Percentiles rank a stretch among this genome's conserved stretches.
These are phyloP conservation scores for Progne subis DNA, from an alignment of 2,113 vertebrate genomes.

Conservation along the genomic window DNA sequence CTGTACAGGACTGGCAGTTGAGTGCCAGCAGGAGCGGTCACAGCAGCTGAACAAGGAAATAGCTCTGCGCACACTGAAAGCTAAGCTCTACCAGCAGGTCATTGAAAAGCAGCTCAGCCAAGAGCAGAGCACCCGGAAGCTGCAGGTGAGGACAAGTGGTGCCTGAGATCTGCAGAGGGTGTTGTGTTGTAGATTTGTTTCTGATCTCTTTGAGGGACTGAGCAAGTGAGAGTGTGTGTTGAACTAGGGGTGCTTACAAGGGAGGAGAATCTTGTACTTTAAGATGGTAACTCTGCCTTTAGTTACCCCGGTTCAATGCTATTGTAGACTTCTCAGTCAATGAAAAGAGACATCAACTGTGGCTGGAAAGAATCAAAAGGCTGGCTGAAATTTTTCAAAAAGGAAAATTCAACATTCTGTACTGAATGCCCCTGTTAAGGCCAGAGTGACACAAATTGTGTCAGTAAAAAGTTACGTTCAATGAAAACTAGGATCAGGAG, in stretches of 20 bases:
- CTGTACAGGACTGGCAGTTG: slow-evolving; percentile 79
- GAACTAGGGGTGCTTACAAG: neutral
- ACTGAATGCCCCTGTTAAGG: neutral
- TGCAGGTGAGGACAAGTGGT: slow-evolving; percentile 78
- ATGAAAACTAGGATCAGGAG: neutral
- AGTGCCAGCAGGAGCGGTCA: slow-evolving; percentile 93
- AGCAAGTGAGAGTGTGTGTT: neutral
- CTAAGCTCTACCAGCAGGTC: slow-evolving; percentile 83
- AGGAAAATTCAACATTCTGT: rapidly evolving
- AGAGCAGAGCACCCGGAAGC: slow-evolving; percentile 79
- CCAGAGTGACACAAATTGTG: neutral
- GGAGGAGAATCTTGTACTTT: neutral
- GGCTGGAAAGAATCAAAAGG: neutral
- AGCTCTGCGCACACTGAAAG: slow-evolving; percentile 82
- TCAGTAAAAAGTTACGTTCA: neutral
- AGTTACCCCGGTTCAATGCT: rapidly evolving
- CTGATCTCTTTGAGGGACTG: neutral
- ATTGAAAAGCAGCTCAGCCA: slow-evolving; percentile 76
- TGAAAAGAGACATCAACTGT: neutral
- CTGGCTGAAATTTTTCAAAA: neutral
- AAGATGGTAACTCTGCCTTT: neutral
- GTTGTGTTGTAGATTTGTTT: neutral
- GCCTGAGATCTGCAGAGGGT: neutral
- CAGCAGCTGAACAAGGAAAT: slow-evolving; percentile 88
- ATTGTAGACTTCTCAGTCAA: neutral